phyloP scores from a whole-genome alignment of 2,113 vertebrate genomes.

The Thunnus thynnus region DNA sequence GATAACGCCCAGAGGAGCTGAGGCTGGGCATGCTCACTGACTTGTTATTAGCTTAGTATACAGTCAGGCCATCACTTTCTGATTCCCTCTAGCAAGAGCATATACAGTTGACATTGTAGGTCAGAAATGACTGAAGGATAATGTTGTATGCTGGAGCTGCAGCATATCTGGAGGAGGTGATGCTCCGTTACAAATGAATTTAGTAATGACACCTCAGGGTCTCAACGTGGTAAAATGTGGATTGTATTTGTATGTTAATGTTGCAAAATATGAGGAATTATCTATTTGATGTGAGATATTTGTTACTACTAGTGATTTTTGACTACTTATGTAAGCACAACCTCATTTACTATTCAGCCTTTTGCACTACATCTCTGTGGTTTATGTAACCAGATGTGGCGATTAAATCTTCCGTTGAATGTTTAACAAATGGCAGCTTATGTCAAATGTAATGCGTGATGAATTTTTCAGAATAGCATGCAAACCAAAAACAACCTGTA shows the following conservation, averaged over 20 bases:
- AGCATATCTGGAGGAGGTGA: conserved; percentile 20
- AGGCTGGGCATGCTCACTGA: conserved; percentile 22
- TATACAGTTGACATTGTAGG: conserved; percentile 14
- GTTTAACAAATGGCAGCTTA: conserved; percentile 6
- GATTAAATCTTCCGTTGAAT: conserved; percentile 33
- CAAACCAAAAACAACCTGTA: not conserved
- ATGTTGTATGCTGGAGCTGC: not conserved
- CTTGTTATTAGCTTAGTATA: conserved; percentile 20
- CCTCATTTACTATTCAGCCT: conserved; percentile 34
- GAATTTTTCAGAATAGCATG: not conserved
- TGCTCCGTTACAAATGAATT: not conserved
- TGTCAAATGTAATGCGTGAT: not conserved
- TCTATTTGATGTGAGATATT: conserved; percentile 11
- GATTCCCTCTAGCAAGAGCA: conserved; percentile 16
- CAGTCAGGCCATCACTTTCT: conserved; percentile 4
- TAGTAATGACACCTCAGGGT: not conserved
- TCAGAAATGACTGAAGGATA: conserved; percentile 24
- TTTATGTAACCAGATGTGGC: conserved; percentile 26
- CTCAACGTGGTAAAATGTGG: not conserved
- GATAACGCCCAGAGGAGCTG: not conserved
- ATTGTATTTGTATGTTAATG: not conserved
- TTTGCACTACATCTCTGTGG: conserved; percentile 11
- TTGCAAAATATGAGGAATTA: no score
- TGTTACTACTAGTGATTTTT: conserved; percentile 13
- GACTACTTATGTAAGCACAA: conserved; percentile 10